Percentiles rank a stretch among this genome's conserved stretches.
Evolutionary conservation across 2,888 invertebrate species (phyloP).

Genomic region (Tetranychus piercei): DNA sequence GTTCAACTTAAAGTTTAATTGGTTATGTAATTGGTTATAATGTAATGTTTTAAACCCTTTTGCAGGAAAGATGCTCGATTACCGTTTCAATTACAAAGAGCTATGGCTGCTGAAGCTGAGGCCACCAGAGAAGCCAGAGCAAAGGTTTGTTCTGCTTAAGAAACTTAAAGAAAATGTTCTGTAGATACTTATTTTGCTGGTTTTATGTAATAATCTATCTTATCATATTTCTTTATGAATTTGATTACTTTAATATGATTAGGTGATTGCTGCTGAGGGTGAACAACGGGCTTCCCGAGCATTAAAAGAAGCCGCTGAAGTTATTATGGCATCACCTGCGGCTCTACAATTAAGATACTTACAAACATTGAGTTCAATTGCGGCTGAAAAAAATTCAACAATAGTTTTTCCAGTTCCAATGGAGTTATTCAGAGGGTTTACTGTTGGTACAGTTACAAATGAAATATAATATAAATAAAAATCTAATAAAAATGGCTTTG

Average conservation of each 20-base stretch:
- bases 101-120: constrained; percentile 70
- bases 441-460: neutral
- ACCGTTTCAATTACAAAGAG: constrained; percentile 54
- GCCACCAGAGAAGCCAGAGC: constrained; percentile 58
- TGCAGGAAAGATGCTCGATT: constrained; percentile 50
- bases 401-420: constrained; percentile 56
- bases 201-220: no score
- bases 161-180: no score
- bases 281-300: constrained; percentile 71
- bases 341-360: constrained; percentile 43
- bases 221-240: no score
- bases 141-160: constrained; percentile 34
- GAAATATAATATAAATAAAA: neutral
- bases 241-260: no score
- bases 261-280: constrained; percentile 82
- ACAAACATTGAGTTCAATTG: constrained; percentile 73
- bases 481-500: neutral
- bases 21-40: no score
- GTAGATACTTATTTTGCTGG: no score
- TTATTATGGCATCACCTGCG: constrained; percentile 33
- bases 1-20: no score
- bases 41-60: neutral
- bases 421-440: neutral
- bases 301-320: constrained; percentile 37
- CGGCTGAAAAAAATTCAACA: constrained; percentile 82